Conservation (phyloP, 2,888 invertebrate species). For the Chrysina gloriosa region DNA sequence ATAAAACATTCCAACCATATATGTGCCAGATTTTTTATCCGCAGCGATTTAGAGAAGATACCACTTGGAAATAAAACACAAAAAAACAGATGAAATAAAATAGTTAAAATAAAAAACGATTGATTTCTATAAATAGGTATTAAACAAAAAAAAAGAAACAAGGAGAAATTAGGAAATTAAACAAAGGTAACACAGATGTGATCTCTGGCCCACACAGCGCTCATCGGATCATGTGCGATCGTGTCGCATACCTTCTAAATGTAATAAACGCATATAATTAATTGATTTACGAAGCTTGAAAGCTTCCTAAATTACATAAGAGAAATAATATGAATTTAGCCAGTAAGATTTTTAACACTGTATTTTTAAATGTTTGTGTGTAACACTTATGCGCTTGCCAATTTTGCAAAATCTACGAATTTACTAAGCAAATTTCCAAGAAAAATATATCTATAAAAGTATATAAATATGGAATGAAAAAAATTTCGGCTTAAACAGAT, state of each 20-base stretch:
- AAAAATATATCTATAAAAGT: constrained; percentile 35
- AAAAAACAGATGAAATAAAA: too few relatives aligned
- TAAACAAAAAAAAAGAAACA: constrained; percentile 47
- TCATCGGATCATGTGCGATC: constrained; percentile 46
- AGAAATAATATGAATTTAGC: constrained; percentile 41
- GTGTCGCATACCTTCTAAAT: constrained; percentile 47
- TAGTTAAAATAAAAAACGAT: constrained; percentile 56
- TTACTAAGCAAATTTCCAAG: constrained; percentile 46
- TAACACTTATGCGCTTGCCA: constrained; percentile 64
- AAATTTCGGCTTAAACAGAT: constrained; percentile 44
- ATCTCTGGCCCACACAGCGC: constrained; percentile 47
- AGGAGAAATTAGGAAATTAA: constrained; percentile 26
- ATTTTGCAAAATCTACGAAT: constrained; percentile 56
- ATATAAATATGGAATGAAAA: constrained; percentile 24
- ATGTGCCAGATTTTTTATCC: constrained; percentile 74
- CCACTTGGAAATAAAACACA: constrained; percentile 48
- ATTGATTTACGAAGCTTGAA: constrained; percentile 49
- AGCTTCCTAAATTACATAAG: constrained; percentile 51
- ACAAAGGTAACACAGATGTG: constrained; percentile 43
- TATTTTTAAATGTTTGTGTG: constrained; percentile 66
- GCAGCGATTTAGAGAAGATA: constrained; percentile 60
- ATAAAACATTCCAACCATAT: constrained; percentile 73
- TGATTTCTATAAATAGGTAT: constrained; percentile 51
- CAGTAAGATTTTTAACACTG: constrained; percentile 63
- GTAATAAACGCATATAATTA: constrained; percentile 39